These are phyloP conservation scores for Epinephelus awoara DNA, from an alignment of 2,797 vertebrate genomes.

Conservation along the genomic window DNA sequence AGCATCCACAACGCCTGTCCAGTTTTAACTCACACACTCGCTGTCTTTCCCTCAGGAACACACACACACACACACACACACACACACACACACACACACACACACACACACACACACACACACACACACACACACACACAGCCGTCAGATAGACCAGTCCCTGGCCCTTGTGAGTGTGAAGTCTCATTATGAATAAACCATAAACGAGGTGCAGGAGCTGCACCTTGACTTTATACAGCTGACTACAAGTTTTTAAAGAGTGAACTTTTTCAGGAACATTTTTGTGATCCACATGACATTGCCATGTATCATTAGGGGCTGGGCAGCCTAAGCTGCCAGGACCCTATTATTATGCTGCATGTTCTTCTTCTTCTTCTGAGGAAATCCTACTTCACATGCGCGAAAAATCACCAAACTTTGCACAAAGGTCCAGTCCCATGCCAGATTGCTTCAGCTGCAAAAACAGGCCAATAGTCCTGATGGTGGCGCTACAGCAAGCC, in stretches of 20 bases:
- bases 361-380: no score
- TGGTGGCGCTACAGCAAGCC: no score
- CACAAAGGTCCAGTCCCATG: no score
- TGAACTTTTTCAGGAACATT: conserved; percentile 52
- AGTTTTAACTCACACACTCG: conserved; percentile 47
- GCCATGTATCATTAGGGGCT: conserved; percentile 30
- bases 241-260: conserved; percentile 53
- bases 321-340: no score
- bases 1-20: conserved; percentile 61
- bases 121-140: conserved; percentile 29
- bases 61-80: conserved; percentile 1
- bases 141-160: conserved; percentile 49
- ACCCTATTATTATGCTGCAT: no score
- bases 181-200: conserved; percentile 76
- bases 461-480: no score
- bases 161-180: conserved; percentile 60
- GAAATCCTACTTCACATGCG: no score
- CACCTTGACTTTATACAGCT: conserved; percentile 63
- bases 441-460: no score
- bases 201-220: conserved; percentile 51
- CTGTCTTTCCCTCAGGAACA: conserved; percentile 24
- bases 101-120: conserved; percentile 16
- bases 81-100: conserved; percentile 4
- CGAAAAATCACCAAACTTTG: no score
- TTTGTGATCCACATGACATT: conserved; percentile 37